Conservation (phyloP, 2,888 invertebrate genomes). For the Aporophyla nigra region DNA sequence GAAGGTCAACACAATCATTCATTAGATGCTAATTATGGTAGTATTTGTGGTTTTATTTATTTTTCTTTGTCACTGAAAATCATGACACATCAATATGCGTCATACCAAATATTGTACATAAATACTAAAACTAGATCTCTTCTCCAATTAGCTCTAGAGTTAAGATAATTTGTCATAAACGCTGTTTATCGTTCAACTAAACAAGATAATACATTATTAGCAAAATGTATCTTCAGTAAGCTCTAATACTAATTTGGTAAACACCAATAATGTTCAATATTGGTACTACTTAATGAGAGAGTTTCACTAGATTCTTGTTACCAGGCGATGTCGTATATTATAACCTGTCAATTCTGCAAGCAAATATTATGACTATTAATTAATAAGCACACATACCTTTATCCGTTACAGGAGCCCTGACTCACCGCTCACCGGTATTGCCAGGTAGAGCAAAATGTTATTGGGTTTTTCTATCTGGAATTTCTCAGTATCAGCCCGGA, state of each 20-base stretch:
- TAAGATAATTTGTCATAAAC: neutral
- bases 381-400: neutral
- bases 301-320: conserved; percentile 18
- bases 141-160: neutral
- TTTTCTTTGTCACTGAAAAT: no score
- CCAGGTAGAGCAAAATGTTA: no score
- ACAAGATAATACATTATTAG: neutral
- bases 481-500: no score
- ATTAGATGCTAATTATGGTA: no score
- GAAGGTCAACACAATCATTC: no score
- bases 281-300: neutral
- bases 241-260: conserved; percentile 5
- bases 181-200: neutral
- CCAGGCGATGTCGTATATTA: neutral
- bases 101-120: no score
- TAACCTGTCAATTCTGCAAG: neutral
- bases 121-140: no score
- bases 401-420: neutral
- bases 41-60: no score
- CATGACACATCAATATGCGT: no score
- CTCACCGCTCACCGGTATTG: no score
- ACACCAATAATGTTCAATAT: conserved; percentile 8
- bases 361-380: neutral
- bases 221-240: neutral
- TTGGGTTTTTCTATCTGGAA: no score